Percentiles rank a stretch among this genome's conserved stretches.
phyloP scores from a whole-genome alignment of 2,113 vertebrate species.

The Zeus faber region DNA sequence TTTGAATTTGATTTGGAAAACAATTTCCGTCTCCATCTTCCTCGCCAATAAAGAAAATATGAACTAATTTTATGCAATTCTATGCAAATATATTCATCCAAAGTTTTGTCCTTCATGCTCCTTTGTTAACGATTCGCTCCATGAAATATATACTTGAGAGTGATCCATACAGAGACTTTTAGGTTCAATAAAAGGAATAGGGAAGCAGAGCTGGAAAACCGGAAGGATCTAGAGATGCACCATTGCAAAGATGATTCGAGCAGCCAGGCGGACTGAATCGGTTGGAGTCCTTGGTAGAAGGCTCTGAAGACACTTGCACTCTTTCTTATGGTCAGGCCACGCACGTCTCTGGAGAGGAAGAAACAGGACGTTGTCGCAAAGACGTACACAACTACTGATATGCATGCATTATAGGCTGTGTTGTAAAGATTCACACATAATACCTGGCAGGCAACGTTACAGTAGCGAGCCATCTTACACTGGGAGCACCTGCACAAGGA shows the following conservation, averaged over 20 bases:
- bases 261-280: constrained; percentile 88
- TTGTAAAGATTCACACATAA: too few species aligned
- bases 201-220: background rate
- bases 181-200: too few species aligned
- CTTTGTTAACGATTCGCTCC: too few species aligned
- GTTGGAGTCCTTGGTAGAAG: constrained; percentile 82
- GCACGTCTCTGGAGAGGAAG: constrained; percentile 78
- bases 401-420: background rate
- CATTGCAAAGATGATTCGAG: constrained; percentile 84
- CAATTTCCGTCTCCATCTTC: too few species aligned
- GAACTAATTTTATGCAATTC: too few species aligned
- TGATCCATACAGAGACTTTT: too few species aligned
- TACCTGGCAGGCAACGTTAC: constrained; percentile 89
- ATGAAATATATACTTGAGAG: too few species aligned
- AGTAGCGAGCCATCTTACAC: constrained; percentile 90
- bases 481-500: constrained; percentile 86
- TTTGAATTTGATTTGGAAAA: too few species aligned
- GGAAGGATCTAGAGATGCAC: constrained; percentile 68
- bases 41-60: too few species aligned
- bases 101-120: too few species aligned
- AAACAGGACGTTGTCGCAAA: constrained; percentile 1
- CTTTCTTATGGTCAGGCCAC: constrained; percentile 87
- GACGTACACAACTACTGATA: background rate
- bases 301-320: constrained; percentile 85
- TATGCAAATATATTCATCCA: too few species aligned